Base-by-base conservation (phyloP, 2,797 vertebrate species). In the Scomberomorus guttatus region DNA sequence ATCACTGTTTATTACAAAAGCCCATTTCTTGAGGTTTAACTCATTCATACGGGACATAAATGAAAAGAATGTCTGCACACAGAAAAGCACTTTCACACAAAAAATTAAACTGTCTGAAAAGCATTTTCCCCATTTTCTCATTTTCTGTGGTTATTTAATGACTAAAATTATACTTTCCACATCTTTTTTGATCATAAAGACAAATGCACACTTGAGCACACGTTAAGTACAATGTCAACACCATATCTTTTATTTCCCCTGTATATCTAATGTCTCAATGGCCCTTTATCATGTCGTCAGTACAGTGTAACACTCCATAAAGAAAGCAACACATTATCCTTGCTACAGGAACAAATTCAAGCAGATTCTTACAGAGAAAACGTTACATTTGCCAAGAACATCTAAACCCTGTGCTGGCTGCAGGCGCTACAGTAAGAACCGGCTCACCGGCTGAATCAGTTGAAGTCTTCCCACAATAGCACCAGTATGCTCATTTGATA, bases 1-100 rank as follows among this genome's bases (percentile, higher is more conserved):
- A 44, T 39, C 63, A 9, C 52, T 24, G 32, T 73, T 42, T 18
- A 42, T 58, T 24, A 83, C 50, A 73, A 75, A 80, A 55, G 50
- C 6, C 3, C 2, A 34, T 74, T 75, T 77, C 60, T 77, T 77
- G 5, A 2, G n/a, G 13, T 64, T 62, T 1, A 37, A 68, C 34
- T 71, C 2, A 4, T 71, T 80, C 56, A 25, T 8, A 17, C 32
- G 0, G 52, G 71, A 37, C 17, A 70, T 44, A 66, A 64, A 12
- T 20, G 4, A 44, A 56, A 20, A 59, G 37, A 58, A 63, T 4
- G 39, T 6, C 37, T 29, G 39, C 24, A 29, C 44, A 27, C 39
- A 4, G 39, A 42, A 39, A 14, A 52, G 59, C 15, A 44, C 57
- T 10, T 51, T n/a, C 48, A 59, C 11, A 25, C 24, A n/a, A 39